Evolutionary conservation across 1,140 invertebrate genomes (phyloP).

Genomic region (Scaptomyza pallida): DNA sequence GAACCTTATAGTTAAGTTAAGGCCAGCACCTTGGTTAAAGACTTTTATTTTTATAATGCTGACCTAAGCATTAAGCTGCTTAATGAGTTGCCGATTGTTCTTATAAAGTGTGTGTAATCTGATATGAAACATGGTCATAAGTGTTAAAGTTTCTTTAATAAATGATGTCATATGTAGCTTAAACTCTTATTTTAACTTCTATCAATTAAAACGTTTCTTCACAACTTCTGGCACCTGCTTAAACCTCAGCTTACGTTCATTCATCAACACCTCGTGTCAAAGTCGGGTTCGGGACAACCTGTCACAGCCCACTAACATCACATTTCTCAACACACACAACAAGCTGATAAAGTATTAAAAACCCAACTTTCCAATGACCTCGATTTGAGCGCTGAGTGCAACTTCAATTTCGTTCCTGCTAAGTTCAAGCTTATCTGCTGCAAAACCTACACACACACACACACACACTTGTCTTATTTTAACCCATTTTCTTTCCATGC

Average conservation of each 20-base stretch:
- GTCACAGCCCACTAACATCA: constrained; percentile 32
- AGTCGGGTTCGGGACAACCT: constrained; percentile 19
- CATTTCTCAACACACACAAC: constrained; percentile 23
- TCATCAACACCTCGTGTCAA: constrained; percentile 36
- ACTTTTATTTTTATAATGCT: constrained; percentile 7
- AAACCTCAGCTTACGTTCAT: constrained; percentile 13
- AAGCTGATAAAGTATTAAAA: constrained; percentile 33
- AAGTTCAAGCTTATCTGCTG: constrained; percentile 34
- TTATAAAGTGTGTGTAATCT: not conserved
- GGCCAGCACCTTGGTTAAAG: not conserved
- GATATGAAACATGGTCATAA: not conserved
- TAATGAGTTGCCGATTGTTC: constrained; percentile 38
- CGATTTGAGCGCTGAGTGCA: constrained; percentile 18
- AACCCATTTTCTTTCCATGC: constrained; percentile 41
- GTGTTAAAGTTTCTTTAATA: not conserved
- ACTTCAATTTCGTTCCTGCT: constrained; percentile 27
- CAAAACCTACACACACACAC: constrained; percentile 33
- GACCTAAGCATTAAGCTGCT: constrained; percentile 32
- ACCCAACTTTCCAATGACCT: constrained; percentile 52
- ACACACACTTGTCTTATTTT: constrained; percentile 34
- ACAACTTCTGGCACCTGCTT: constrained; percentile 28
- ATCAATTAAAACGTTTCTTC: not conserved
- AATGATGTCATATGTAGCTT: not conserved
- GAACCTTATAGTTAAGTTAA: not conserved
- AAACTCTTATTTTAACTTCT: constrained; percentile 9